Evolutionary conservation across 2,113 vertebrate genomes (phyloP).

Genomic region (Lota lota): DNA sequence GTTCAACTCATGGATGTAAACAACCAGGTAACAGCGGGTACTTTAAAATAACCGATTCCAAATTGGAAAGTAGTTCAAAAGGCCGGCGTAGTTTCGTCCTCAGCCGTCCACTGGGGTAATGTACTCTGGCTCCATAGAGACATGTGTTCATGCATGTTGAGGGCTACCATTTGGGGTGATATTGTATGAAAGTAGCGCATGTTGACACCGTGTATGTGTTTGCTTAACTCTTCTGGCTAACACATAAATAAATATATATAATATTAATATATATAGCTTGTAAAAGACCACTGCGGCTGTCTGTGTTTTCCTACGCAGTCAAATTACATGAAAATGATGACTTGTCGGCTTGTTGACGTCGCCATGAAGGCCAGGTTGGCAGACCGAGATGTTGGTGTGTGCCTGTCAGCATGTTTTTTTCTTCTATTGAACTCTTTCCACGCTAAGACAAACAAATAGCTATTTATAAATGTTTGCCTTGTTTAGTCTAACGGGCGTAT

Average conservation of each 20-base stretch:
- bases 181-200: not conserved
- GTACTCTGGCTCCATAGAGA: too few species aligned
- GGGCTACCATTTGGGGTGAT: too few species aligned
- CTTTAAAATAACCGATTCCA: too few species aligned
- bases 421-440: not conserved
- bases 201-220: not conserved
- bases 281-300: not conserved
- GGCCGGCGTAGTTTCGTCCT: too few species aligned
- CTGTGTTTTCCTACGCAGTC: not conserved
- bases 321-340: not conserved
- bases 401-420: not conserved
- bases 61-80: too few species aligned
- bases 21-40: too few species aligned
- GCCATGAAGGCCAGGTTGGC: not conserved
- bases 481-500: conserved; percentile 1
- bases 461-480: conserved; percentile 4
- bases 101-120: too few species aligned
- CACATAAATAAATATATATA: not conserved
- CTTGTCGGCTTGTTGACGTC: not conserved
- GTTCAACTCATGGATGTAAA: too few species aligned
- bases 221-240: not conserved
- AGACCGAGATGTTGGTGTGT: not conserved
- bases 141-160: too few species aligned
- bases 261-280: not conserved
- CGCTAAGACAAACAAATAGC: not conserved